Evolutionary conservation across 2,888 invertebrate genomes (phyloP).

Genomic region (Phrixothrix hirtus): DNA sequence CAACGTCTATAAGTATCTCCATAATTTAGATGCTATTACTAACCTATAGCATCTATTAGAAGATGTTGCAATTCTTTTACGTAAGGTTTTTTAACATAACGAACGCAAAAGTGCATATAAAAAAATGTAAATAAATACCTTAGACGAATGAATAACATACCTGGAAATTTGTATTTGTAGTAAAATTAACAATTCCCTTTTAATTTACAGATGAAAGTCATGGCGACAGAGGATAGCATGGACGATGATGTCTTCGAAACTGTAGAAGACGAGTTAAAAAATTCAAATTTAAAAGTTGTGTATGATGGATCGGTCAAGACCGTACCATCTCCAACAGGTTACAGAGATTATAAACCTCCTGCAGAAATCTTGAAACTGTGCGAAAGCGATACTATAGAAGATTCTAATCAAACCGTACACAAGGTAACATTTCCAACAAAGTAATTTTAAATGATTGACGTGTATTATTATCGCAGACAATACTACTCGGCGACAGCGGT

Average conservation of each 20-base stretch:
- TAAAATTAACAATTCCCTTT: neutral
- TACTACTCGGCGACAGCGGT: conserved; percentile 90
- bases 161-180: too few species aligned
- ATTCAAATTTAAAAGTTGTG: conserved; percentile 41
- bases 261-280: conserved; percentile 55
- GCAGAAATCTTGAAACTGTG: conserved; percentile 66
- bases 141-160: too few species aligned
- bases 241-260: conserved; percentile 84
- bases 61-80: too few species aligned
- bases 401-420: conserved; percentile 65
- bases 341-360: conserved; percentile 77
- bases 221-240: conserved; percentile 70
- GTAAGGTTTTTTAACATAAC: too few species aligned
- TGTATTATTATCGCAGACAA: conserved; percentile 67
- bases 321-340: conserved; percentile 77
- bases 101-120: too few species aligned
- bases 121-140: too few species aligned
- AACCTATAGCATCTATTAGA: too few species aligned
- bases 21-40: too few species aligned
- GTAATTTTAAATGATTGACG: conserved; percentile 3
- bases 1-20: too few species aligned
- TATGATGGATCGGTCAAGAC: conserved; percentile 43
- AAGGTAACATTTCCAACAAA: conserved; percentile 58
- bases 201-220: conserved; percentile 1
- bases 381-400: conserved; percentile 56